Base-by-base conservation (phyloP, 2,113 vertebrate genomes). In the Petroica traversi region DNA sequence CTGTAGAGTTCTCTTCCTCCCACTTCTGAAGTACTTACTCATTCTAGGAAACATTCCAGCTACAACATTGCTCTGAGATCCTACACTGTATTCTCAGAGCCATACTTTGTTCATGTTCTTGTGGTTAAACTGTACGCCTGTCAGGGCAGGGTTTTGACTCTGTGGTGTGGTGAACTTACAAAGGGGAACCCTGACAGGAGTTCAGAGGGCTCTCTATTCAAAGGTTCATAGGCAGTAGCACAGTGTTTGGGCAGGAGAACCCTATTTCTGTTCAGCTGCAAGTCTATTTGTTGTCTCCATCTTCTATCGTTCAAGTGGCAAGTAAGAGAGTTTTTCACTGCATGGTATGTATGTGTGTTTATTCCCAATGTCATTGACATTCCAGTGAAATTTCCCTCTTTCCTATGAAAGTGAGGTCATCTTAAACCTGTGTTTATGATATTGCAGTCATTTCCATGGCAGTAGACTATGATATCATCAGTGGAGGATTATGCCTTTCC, bases 391-490 rank as follows among this genome's bases (percentile, higher is more conserved):
- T 94, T 95, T 96, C 55, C 64, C 64, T 96, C 64, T 94, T 96
- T 97, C 92, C 86, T 90, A 85, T 20, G 36, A 79, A 97, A 93
- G 85, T 97, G 95, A 97, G 64, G 88, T 97, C 90, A 91, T 88
- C 92, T 93, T 78, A 96, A 95, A 96, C 55, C 79, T 92, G 55
- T 98, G 96, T 98, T 98, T 98, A 90, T 97, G 89, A 63, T 91
- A 68, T 55, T 92, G 78, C 84, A 94, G 59, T 77, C 58, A 95
- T 97, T 98, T 97, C 97, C 96, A 98, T 97, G 93, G 95, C 90
- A 97, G 74, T 95, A 97, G 96, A 97, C 98, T 95, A 78, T 97
- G 94, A 98, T 96, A 96, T 97, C 97, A 98, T 96, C 88, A 89
- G 84, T 86, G 76, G 82, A 95, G 92, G 93, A 88, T 94, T 96